phyloP scores from a whole-genome alignment of 2,888 invertebrate species.

The Scaptodrosophila latifasciaeformis region DNA sequence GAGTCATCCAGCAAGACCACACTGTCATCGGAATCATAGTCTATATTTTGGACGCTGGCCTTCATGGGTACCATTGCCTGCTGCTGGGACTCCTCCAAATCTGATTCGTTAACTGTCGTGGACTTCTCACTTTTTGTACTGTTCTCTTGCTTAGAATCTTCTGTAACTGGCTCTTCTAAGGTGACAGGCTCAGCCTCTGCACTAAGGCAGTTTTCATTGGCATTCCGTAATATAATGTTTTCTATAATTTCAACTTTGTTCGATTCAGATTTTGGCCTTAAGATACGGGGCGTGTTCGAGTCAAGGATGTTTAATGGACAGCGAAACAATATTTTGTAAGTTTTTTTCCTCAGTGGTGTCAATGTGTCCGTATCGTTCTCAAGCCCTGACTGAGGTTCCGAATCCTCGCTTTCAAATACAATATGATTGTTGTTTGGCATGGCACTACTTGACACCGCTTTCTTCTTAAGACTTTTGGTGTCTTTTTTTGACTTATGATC shows the following conservation, averaged over 20 bases:
- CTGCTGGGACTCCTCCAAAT: background rate
- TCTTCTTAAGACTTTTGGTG: background rate
- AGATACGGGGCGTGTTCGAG: too few relatives aligned
- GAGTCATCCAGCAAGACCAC: conserved; percentile 52
- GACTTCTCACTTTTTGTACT: background rate
- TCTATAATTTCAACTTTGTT: conserved; percentile 37
- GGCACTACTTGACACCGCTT: background rate
- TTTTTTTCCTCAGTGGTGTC: too few relatives aligned
- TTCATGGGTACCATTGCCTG: background rate
- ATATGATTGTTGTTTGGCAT: conserved; percentile 1
- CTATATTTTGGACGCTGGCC: background rate
- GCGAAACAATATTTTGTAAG: too few relatives aligned
- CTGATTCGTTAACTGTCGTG: too few relatives aligned
- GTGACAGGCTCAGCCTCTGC: background rate
- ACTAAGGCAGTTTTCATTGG: background rate
- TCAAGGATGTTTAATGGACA: too few relatives aligned
- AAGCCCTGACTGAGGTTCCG: too few relatives aligned
- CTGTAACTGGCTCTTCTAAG: background rate
- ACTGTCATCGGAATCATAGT: conserved; percentile 51
- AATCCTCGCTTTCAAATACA: background rate
- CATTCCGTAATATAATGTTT: conserved; percentile 28
- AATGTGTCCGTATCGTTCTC: too few relatives aligned
- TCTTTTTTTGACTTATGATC: background rate
- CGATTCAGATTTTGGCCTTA: background rate
- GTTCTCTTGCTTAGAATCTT: background rate